phyloP scores from a whole-genome alignment of 2,888 invertebrate genomes.

The Drosophila gaucha region DNA sequence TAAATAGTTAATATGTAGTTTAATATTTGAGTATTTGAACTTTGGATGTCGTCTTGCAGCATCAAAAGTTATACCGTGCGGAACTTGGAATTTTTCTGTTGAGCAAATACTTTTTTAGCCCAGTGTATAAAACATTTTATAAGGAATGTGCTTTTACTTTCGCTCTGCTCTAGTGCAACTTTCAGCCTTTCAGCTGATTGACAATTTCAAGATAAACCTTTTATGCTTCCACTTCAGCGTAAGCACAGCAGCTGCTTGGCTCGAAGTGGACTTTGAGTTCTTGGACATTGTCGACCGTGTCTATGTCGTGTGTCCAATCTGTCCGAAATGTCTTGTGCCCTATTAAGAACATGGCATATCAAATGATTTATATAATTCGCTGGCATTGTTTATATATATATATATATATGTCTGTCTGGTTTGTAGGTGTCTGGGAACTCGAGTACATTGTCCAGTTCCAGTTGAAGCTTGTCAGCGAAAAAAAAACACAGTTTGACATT shows the following conservation, averaged over 20 bases:
- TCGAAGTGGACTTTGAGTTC: conserved; percentile 32
- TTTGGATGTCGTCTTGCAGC: too few relatives aligned
- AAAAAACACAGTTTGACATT: conserved; percentile 75
- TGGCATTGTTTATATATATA: conserved; percentile 57
- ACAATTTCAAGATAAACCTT: conserved; percentile 50
- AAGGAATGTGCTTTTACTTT: too few relatives aligned
- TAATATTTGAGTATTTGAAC: too few relatives aligned
- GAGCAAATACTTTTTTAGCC: too few relatives aligned
- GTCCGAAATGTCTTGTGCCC: conserved; percentile 72
- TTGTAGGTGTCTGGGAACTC: conserved; percentile 46
- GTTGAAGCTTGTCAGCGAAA: conserved; percentile 61
- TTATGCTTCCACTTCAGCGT: conserved; percentile 32
- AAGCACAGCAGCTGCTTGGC: conserved; percentile 62
- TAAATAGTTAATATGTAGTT: too few relatives aligned
- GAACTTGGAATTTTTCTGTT: too few relatives aligned
- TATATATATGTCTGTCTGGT: conserved; percentile 3
- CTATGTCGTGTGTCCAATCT: conserved; percentile 57
- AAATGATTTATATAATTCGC: conserved; percentile 74
- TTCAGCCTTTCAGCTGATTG: conserved; percentile 48
- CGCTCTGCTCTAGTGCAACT: neutral
- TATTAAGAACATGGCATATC: conserved; percentile 74
- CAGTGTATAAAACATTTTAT: too few relatives aligned
- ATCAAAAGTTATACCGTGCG: too few relatives aligned
- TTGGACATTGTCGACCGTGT: conserved; percentile 66
- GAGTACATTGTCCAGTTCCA: conserved; percentile 43